These are phyloP conservation scores for Phylloscopus trochiloides DNA, from an alignment of 2,113 vertebrate species.

Conservation along the genomic window DNA sequence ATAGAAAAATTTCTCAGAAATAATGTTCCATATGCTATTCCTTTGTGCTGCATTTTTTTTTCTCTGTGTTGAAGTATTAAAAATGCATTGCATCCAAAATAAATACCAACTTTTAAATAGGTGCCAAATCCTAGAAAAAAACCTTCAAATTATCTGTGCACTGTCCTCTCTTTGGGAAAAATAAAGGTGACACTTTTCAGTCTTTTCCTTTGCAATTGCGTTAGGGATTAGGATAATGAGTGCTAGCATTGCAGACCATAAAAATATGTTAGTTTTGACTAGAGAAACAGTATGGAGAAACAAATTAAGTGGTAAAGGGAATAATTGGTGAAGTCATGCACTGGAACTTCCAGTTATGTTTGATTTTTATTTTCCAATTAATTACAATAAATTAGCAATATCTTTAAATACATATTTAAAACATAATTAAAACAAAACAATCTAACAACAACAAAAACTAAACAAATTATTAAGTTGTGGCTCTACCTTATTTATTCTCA, in stretches of 20 bases:
- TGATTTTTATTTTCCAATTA: neutral
- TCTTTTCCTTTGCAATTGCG: neutral
- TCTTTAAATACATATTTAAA: neutral
- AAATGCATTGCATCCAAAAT: neutral
- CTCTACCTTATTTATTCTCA: neutral
- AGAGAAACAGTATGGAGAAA: neutral
- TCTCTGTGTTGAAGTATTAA: neutral
- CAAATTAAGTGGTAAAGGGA: neutral
- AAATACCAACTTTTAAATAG: neutral
- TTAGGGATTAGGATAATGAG: constrained; percentile 20
- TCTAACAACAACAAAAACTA: neutral
- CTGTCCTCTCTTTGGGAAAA: neutral
- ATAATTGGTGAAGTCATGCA: neutral
- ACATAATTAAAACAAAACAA: neutral
- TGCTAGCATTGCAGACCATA: neutral
- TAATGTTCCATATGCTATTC: neutral
- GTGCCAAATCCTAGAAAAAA: neutral
- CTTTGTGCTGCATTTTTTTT: neutral
- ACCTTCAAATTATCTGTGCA: neutral
- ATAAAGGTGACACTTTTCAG: neutral
- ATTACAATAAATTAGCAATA: neutral
- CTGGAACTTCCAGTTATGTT: neutral
- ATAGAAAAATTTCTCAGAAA: neutral
- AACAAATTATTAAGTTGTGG: neutral
- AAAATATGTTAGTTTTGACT: neutral